Percentiles rank a stretch among this genome's conserved stretches.
Conservation (phyloP, 2,888 invertebrate genomes). For the Aplocera efformata region DNA sequence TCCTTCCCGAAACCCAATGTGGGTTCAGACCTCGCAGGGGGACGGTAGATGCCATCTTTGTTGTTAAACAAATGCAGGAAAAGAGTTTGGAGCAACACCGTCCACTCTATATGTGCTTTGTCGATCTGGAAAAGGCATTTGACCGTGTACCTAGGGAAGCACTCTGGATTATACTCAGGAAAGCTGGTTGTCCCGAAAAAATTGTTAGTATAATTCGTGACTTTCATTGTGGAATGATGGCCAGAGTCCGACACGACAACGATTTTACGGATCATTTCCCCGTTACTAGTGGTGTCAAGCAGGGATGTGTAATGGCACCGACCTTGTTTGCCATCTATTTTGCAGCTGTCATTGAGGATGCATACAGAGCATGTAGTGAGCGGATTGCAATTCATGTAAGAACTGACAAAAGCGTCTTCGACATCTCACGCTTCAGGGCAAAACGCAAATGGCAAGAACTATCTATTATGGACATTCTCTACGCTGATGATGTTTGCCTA, state of each 20-base stretch:
- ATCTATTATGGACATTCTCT: not conserved
- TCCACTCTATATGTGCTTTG: too few species aligned
- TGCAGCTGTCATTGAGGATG: conserved; percentile 8
- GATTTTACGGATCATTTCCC: not conserved
- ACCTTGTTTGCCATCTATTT: conserved; percentile 20
- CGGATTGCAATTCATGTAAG: not conserved
- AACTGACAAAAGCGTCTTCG: conserved; percentile 2
- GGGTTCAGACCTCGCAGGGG: too few species aligned
- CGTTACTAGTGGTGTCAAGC: conserved; percentile 11
- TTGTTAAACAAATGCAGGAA: conserved; percentile 13
- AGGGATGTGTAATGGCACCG: conserved; percentile 17
- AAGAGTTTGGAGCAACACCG: conserved; percentile 21
- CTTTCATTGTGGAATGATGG: not conserved
- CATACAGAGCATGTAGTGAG: not conserved
- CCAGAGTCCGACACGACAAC: not conserved
- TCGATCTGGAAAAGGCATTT: too few species aligned
- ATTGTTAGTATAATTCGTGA: not conserved
- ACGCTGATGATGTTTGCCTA: too few species aligned
- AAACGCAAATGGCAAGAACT: not conserved
- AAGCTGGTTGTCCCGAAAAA: too few species aligned
- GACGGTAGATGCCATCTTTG: conserved; percentile 7
- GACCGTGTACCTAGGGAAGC: conserved; percentile 10
- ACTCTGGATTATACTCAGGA: conserved; percentile 22
- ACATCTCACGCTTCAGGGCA: conserved; percentile 1
- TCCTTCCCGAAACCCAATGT: conserved; percentile 4